Evolutionary conservation across 2,888 invertebrate species (phyloP), one percentile per base, ranked within the genome.

Genomic region (Panopea generosa): DNA sequence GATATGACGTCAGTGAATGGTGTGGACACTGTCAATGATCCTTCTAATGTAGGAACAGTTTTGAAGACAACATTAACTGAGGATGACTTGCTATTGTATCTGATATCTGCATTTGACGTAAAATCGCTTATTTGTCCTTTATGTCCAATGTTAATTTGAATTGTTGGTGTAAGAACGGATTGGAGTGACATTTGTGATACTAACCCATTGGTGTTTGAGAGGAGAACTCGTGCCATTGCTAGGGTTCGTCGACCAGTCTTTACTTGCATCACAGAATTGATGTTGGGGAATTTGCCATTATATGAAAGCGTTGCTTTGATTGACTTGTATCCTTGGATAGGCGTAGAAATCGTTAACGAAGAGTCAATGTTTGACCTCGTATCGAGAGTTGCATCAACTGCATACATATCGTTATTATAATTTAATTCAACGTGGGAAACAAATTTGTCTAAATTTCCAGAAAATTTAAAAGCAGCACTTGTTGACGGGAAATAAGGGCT

Each of bases 221-320:
- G 24, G 45, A 52, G 22, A n/a, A 57, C n/a, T 27, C 68, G 56
- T 7, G 27, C 53, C 6, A 65, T 66, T 1, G 45, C 50, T 9
- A 78, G 49, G 18, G 59, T 73, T 70, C 78, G 61, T 26, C 78
- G 27, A n/a, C 66, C 69, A 38, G 69, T 52, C 26, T 52, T 78
- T 16, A 78, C n/a, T 40, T 70, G 66, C 7, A 50, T 50, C 11
- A 52, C 29, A 1, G 70, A 50, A 24, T 56, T 22, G 2, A 66
- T 59, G 22, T 61, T 55, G 0, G 78, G 70, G 16, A 73, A 74
- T 11, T 33, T 45, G 20, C 78, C 78, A 40, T 26, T 50, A 33
- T 74, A 63, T 20, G 62, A 49, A 2, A 74, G n/a, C 40, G 56
- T 62, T 16, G 56, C 52, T 18, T 47, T 50, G 3, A 78, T 49